Evolutionary conservation across 2,888 invertebrate genomes (phyloP), one percentile per base, ranked within the genome.

Genomic region (Chloromyia formosa): DNA sequence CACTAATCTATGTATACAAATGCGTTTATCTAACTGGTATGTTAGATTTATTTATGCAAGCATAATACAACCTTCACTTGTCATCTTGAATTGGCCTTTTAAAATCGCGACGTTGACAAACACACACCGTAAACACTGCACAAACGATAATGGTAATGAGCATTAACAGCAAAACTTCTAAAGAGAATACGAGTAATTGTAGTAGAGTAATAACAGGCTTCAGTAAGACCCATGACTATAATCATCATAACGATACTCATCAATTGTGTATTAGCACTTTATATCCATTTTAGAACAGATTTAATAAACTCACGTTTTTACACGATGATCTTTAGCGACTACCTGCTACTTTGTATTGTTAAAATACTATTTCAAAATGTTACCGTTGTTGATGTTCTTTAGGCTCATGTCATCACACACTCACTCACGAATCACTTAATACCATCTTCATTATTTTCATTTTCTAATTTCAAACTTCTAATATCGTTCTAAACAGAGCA

Each of bases 11-110:
- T 49, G 49, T n/a, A 49, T 12, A 49, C 49, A n/a, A 49, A n/a
- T 49, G 10, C 2, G 12, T 49, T 2, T n/a, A 35, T 35, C 27
- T 35, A 49, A 49, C 2, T 49, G 1, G 4, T 49, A 49, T 7
- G 12, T n/a, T 35, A 35, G 7, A 49, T 49, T n/a, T 49, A 12
- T 49, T 62, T 16, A 62, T 62, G 40, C 40, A 69, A 27, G 68
- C 68, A 27, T 23, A 69, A 53, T 40, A 49, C 42, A 76, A 74
- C 76, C 76, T 76, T 76, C 76, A 74, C 74, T 68, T 76, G 76
- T 76, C 74, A 74, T n/a, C 71, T 76, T 69, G 35, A 71, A 74
- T 73, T 74, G 62, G 58, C 74, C 54, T 64, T 71, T 71, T 54
- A 69, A 62, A 4, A 40, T 42, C 9, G 12, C 22, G 12, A 56